These are phyloP conservation scores for Boulengeromyrus knoepffleri DNA, from an alignment of 2,113 vertebrate species.

Conservation along the genomic window DNA sequence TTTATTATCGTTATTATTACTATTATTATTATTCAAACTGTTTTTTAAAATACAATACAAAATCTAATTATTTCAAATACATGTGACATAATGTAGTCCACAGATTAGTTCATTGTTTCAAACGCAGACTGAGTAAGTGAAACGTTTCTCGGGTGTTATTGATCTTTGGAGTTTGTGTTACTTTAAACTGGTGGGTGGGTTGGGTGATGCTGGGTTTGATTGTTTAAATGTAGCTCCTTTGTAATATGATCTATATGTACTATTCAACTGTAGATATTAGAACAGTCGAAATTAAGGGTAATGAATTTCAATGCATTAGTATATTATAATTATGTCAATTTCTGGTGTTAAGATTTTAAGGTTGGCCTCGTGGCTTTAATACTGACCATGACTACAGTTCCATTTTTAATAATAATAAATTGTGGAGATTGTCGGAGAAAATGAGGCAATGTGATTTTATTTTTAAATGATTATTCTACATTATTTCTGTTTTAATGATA, in stretches of 20 bases:
- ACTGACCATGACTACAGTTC: slow-evolving; percentile 13
- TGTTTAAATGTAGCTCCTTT: slow-evolving; percentile 64
- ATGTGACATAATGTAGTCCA: slow-evolving; percentile 4
- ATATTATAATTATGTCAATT: slow-evolving; percentile 47
- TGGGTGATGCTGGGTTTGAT: slow-evolving; percentile 42
- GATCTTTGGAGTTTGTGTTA: slow-evolving; percentile 10
- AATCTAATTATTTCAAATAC: not conserved
- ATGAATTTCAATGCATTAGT: slow-evolving; percentile 81
- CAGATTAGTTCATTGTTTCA: not conserved
- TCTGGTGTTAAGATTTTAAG: slow-evolving; percentile 46
- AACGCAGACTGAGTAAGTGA: not conserved
- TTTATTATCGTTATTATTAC: slow-evolving; percentile 13
- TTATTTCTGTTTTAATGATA: slow-evolving; percentile 70
- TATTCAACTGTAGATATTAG: slow-evolving; percentile 82
- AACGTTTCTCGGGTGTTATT: not conserved
- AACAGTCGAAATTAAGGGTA: slow-evolving; percentile 72
- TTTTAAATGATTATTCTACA: slow-evolving; percentile 45
- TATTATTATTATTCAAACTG: not conserved
- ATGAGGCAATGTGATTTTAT: slow-evolving; percentile 16
- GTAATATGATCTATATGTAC: slow-evolving; percentile 72
- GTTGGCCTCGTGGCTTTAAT: slow-evolving; percentile 30
- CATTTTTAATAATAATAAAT: slow-evolving; percentile 16
- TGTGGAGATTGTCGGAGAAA: slow-evolving; percentile 18
- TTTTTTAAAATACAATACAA: not conserved
- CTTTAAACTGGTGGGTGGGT: slow-evolving; percentile 17